phyloP scores from a whole-genome alignment of 2,888 invertebrate genomes.

The Cybosia mesomella region DNA sequence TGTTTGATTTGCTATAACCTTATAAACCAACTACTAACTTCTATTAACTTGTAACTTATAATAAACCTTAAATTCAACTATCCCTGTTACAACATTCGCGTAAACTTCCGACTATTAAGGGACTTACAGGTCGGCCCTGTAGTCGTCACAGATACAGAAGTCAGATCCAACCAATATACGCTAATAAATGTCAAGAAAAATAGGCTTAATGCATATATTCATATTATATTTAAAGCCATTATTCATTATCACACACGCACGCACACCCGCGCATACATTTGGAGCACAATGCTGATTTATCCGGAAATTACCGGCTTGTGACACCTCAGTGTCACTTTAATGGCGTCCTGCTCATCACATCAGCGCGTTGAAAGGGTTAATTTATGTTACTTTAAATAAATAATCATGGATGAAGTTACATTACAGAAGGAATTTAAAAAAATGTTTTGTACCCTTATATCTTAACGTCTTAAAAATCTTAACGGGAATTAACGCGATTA shows the following conservation, averaged over 20 bases:
- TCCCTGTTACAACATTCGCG: no score
- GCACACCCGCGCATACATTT: slow-evolving; percentile 39
- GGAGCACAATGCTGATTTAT: slow-evolving; percentile 48
- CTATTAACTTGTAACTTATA: no score
- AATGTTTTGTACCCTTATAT: no score
- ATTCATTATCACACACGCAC: slow-evolving; percentile 42
- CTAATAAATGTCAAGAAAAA: not conserved
- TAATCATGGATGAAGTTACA: not conserved
- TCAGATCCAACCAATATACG: not conserved
- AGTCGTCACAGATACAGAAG: not conserved
- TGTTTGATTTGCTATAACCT: no score
- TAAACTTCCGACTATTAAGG: no score
- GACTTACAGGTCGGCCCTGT: no score
- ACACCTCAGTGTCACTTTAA: slow-evolving; percentile 43
- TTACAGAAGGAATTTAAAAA: not conserved
- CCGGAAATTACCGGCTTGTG: slow-evolving; percentile 52
- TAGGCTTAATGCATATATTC: not conserved
- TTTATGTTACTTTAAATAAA: slow-evolving; percentile 21
- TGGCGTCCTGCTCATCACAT: slow-evolving; percentile 33
- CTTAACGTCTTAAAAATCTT: no score
- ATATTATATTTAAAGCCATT: slow-evolving; percentile 18
- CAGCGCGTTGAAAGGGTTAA: slow-evolving; percentile 35
- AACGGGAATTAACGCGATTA: no score
- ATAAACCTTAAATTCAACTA: no score
- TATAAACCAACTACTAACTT: no score